Evolutionary conservation across 1,140 invertebrate genomes (phyloP), one percentile per base, ranked within the genome.

Genomic region (Frieseomelitta varia): DNA sequence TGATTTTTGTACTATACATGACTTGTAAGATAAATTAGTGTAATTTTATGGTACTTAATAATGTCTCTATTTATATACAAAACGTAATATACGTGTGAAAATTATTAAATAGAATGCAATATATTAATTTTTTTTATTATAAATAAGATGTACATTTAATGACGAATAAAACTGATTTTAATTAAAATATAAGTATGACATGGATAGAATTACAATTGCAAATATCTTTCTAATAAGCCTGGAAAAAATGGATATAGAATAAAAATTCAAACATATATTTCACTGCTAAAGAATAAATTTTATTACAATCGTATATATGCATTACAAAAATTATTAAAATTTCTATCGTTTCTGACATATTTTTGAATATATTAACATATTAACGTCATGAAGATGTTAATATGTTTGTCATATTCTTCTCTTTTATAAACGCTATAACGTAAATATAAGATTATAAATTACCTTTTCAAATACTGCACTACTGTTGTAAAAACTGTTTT

Each of bases 181-280:
- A 51, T 67, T 34, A 47, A 58, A 12, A 56, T 39, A 17, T 11
- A 34, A 72, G 30, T 69, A 53, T 4, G 14, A 34, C 24, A 14
- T 56, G 6, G 14, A 47, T 19, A 14, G n/a, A 75, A 75, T 55
- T 21, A 53, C 17, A 69, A 58, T 78, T 79, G 17, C 24, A 53
- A 71, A 78, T 24, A 10, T 39, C 27, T 3, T 12, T 55, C 21
- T 61, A 68, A 82, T 19, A 30, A 8, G 3, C 30, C 30, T 8
- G 15, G 17, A 30, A 12, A 61, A 56, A 58, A 30, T 56, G 21
- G 19, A 30, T 65, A 84, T 56, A 47, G 84, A 89, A 88, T 89
- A 12, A 68, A 51, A 67, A 82, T 77, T 72, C 11, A 27, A 79
- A 55, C 27, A 27, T 53, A 8, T 34, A 39, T 39, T 39, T 39